Percentiles rank a stretch among this genome's conserved stretches.
Evolutionary conservation across 1,140 invertebrate genomes (phyloP).

Genomic region (Atopsyche davidsoni): DNA sequence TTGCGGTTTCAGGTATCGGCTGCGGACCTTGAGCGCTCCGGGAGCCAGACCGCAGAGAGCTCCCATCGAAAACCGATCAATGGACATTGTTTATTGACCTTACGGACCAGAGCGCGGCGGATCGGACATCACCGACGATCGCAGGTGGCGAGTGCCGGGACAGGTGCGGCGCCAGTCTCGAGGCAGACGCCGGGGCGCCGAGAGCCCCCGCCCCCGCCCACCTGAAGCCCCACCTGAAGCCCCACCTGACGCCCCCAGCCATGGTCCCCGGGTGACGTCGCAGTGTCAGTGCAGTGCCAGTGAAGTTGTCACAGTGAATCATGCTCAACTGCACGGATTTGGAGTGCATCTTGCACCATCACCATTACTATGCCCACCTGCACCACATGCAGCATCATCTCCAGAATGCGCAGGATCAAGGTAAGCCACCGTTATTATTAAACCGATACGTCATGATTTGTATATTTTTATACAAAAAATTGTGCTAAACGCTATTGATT

Average conservation of each 20-base stretch:
- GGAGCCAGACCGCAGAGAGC: not conserved
- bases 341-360: constrained; percentile 69
- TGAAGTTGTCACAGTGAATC: too few relatives aligned
- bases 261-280: constrained; percentile 26
- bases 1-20: too few relatives aligned
- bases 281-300: constrained; percentile 36
- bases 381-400: constrained; percentile 60
- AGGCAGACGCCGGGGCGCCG: constrained; percentile 38
- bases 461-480: not conserved
- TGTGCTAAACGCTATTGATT: not conserved
- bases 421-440: constrained; percentile 39
- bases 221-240: constrained; percentile 10
- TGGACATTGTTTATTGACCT: constrained; percentile 6
- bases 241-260: constrained; percentile 31
- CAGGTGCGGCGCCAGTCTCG: constrained; percentile 47
- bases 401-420: constrained; percentile 51
- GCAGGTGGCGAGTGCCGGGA: constrained; percentile 32
- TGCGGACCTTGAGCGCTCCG: too few relatives aligned
- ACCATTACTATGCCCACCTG: constrained; percentile 65
- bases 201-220: constrained; percentile 38
- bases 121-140: constrained; percentile 24
- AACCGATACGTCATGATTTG: not conserved
- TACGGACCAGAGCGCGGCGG: not conserved
- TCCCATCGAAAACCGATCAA: not conserved
- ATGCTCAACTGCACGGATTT: constrained; percentile 74